A percentile compares a stretch with the other conserved stretches of the same genome.
Conservation (phyloP, 2,113 vertebrate species). For the Dipodomys spectabilis region DNA sequence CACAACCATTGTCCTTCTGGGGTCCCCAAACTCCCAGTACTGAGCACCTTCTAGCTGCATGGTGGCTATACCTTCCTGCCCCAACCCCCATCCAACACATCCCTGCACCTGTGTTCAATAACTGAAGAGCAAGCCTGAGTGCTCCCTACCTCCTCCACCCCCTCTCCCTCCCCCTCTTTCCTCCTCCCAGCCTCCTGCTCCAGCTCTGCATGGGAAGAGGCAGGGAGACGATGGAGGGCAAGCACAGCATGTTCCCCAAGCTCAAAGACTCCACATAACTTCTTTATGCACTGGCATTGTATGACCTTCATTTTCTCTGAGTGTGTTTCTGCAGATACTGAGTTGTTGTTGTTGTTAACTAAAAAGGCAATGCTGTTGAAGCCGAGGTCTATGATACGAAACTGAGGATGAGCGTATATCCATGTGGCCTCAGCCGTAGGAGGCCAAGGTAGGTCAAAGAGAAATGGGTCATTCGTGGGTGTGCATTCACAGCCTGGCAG, state of each 20-base stretch:
- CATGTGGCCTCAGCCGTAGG: background rate
- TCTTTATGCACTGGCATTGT: constrained; percentile 10
- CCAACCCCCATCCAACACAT: too few species aligned
- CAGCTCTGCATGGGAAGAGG: too few species aligned
- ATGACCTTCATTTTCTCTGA: constrained; percentile 18
- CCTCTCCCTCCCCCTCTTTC: background rate
- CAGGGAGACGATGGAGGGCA: too few species aligned
- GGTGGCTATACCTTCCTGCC: too few species aligned
- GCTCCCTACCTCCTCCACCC: background rate
- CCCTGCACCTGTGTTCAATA: too few species aligned
- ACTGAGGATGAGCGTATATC: background rate
- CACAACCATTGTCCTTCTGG: too few species aligned
- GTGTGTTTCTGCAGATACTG: background rate
- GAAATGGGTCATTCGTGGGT: background rate
- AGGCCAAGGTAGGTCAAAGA: background rate
- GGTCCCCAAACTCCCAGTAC: too few species aligned
- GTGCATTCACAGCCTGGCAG: background rate
- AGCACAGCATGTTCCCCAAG: background rate
- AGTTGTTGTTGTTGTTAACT: background rate
- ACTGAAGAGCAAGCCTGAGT: too few species aligned
- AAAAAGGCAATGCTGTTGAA: background rate
- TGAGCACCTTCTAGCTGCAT: too few species aligned
- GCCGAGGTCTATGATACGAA: background rate
- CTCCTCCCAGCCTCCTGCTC: background rate
- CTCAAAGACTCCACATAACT: background rate